Base-by-base conservation (phyloP, 2,113 vertebrate species). In the Stigmatopora nigra region DNA sequence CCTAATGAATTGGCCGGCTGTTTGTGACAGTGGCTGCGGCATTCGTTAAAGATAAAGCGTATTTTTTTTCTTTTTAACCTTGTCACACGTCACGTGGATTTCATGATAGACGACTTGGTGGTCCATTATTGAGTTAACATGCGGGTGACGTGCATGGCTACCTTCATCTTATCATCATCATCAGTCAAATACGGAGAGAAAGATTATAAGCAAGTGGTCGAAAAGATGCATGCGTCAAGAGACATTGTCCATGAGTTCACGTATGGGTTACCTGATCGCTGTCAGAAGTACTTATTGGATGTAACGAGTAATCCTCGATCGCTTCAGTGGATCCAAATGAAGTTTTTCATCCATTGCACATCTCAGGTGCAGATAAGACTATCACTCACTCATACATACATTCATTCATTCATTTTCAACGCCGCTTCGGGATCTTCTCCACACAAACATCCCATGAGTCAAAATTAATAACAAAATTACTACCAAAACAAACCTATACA, bases 341-440 rank as follows among this genome's bases (percentile, higher is more conserved):
- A 92, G 87, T 92, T 91, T 89, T 76, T 86, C 89, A 89, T 91
- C 89, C 89, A 90, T 91, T 86, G 82, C 86, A 86, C 86, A 88
- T 89, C 84, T 90, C 87, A 86, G 86, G 81, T 78, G 73, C 77
- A 81, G 71, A 80, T 71, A 79, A 31, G 88, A 84, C 78, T 78
- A 81, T 81, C 75, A 82, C 83, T 87, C 83, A 88, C 87, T 89
- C 78, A 31, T 31, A 1, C 78, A 31, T 31, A 1, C 25, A 31
- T 31, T 31, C 25, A 88, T 68, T 72, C 65, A 46, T 61, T 61
- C 19, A 25, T 25, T 55, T 12, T 71, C 56, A 77, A 72, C 70
- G 81, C 80, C 74, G 81, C 76, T 79, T 82, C 59, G 59, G 68
- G 78, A 69, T 78, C 82, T 88, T 85, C 84, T 73, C 71, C 82